Conservation (phyloP, 2,797 vertebrate species). For the Danio albolineatus region DNA sequence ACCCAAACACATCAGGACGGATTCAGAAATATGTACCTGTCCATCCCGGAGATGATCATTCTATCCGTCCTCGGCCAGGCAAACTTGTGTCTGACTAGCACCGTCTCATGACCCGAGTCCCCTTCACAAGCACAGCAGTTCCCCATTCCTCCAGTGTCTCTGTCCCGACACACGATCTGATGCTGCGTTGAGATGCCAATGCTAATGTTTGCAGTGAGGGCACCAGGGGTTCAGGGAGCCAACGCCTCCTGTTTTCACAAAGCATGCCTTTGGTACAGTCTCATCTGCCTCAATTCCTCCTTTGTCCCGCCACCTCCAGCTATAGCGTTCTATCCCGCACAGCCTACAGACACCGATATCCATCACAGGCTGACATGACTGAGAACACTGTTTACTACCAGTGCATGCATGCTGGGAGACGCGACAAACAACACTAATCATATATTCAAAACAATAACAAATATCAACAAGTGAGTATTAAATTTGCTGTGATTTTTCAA, state of each 20-base stretch:
- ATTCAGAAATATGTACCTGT: conserved; percentile 41
- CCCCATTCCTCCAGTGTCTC: conserved; percentile 41
- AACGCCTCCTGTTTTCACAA: conserved; percentile 43
- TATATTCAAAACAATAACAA: not conserved
- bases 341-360: conserved; percentile 9
- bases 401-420: conserved; percentile 14
- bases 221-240: conserved; percentile 18
- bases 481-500: not conserved
- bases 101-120: conserved; percentile 35
- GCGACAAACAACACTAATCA: not conserved
- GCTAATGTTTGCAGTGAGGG: conserved; percentile 46
- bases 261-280: conserved; percentile 38
- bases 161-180: conserved; percentile 50
- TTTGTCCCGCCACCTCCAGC: conserved; percentile 50
- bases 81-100: conserved; percentile 54
- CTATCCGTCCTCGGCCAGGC: conserved; percentile 28
- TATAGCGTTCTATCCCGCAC: conserved; percentile 22
- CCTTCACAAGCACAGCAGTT: conserved; percentile 47
- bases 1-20: conserved; percentile 8
- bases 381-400: conserved; percentile 4
- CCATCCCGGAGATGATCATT: not conserved
- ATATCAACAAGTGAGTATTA: not conserved
- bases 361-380: conserved; percentile 12
- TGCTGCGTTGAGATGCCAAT: conserved; percentile 52
- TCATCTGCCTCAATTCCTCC: conserved; percentile 50